These are phyloP conservation scores for Spodoptera picta DNA, from an alignment of 2,888 invertebrate species.

Conservation along the genomic window DNA sequence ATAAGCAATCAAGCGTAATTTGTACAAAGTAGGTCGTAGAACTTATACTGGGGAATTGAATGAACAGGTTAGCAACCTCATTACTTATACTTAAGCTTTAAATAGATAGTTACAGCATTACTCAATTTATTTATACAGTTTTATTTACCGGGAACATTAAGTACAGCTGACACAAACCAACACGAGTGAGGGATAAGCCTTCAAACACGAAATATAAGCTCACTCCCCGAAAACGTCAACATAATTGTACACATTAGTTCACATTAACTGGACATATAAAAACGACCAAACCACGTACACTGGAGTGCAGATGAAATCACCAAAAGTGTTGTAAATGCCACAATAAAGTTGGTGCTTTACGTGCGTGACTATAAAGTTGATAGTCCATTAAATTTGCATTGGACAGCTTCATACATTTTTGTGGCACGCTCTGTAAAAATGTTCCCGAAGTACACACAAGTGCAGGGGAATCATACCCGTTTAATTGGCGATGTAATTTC, in stretches of 20 bases:
- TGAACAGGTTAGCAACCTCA: background rate
- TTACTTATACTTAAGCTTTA: no score
- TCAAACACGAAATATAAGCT: slow-evolving; percentile 41
- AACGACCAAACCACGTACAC: slow-evolving; percentile 38
- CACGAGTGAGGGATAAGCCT: slow-evolving; percentile 33
- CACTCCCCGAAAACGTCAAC: slow-evolving; percentile 46
- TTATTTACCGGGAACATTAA: slow-evolving; percentile 32
- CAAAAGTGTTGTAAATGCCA: slow-evolving; percentile 50
- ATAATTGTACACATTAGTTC: slow-evolving; percentile 50
- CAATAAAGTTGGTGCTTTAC: slow-evolving; percentile 65
- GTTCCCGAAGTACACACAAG: slow-evolving; percentile 26
- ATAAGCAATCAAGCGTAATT: no score
- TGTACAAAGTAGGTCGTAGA: slow-evolving; percentile 5
- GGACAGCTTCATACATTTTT: slow-evolving; percentile 66
- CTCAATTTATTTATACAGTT: slow-evolving; percentile 14
- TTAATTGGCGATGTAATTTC: slow-evolving; percentile 39
- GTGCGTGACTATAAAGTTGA: slow-evolving; percentile 69
- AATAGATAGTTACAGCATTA: background rate
- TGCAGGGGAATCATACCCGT: slow-evolving; percentile 34
- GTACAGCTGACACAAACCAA: slow-evolving; percentile 22
- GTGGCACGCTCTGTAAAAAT: slow-evolving; percentile 49
- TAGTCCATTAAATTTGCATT: slow-evolving; percentile 74
- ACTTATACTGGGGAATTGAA: slow-evolving; percentile 6
- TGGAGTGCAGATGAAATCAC: slow-evolving; percentile 49
- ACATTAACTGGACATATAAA: slow-evolving; percentile 55